phyloP scores from a whole-genome alignment of 64 coral and sea anemone genomes.

The Pachyseris speciosa region DNA sequence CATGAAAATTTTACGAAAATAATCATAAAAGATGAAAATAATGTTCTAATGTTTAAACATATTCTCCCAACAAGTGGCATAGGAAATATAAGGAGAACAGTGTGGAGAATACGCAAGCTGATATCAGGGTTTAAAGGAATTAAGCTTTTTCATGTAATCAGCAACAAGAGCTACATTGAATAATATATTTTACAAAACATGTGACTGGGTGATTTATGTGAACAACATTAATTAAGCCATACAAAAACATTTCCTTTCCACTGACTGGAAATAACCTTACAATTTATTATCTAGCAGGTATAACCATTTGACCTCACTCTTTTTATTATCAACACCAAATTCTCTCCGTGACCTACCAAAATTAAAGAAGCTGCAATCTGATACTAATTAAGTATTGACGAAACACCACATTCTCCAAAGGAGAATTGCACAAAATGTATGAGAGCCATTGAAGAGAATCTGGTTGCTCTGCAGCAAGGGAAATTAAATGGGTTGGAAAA shows the following conservation, averaged over 20 bases:
- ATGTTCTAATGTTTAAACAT: too few species aligned
- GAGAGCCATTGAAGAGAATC: not conserved
- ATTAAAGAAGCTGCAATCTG: too few species aligned
- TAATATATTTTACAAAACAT: slow-evolving; percentile 7
- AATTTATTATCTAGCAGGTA: not conserved
- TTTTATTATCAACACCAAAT: not conserved
- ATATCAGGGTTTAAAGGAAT: too few species aligned
- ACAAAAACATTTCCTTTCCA: not conserved
- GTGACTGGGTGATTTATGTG: not conserved
- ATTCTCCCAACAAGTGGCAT: too few species aligned
- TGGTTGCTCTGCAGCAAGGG: not conserved
- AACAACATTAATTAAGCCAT: not conserved
- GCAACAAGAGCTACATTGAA: not conserved
- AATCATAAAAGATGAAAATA: too few species aligned
- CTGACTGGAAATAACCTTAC: not conserved
- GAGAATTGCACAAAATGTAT: slow-evolving; percentile 1
- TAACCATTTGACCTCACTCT: too few species aligned
- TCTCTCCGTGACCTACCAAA: not conserved
- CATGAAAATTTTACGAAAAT: too few species aligned
- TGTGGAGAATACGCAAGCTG: too few species aligned
- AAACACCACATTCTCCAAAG: not conserved
- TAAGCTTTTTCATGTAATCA: not conserved
- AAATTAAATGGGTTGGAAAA: not conserved
- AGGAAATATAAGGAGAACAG: too few species aligned
- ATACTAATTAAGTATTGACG: too few species aligned